Evolutionary conservation across 2,797 vertebrate genomes (phyloP).

Genomic region (Nannoperca australis): DNA sequence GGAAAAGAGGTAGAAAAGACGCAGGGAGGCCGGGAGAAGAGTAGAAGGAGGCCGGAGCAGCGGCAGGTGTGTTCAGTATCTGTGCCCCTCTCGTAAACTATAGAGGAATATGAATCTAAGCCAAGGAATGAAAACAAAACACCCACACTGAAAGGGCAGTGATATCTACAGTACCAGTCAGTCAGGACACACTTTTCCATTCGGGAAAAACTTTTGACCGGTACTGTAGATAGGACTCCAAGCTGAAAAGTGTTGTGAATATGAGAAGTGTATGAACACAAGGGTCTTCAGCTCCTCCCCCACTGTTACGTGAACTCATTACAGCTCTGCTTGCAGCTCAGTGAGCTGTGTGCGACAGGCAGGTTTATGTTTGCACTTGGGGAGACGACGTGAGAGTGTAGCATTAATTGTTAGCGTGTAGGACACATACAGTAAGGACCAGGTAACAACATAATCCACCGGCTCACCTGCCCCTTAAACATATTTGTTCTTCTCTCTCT

Average conservation of each 20-base stretch:
- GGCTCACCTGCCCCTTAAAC: conserved; percentile 70
- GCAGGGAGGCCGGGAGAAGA: background rate
- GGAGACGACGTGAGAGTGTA: conserved; percentile 15
- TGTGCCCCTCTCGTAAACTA: conserved; percentile 11
- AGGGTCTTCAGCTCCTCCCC: conserved; percentile 14
- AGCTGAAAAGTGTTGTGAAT: conserved; percentile 21
- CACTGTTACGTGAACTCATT: conserved; percentile 18
- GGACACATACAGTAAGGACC: conserved; percentile 4
- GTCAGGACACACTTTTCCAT: no score
- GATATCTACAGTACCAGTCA: no score
- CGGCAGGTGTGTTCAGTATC: conserved; percentile 31
- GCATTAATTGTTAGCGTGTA: conserved; percentile 9
- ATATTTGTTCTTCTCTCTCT: conserved; percentile 27
- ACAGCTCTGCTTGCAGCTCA: conserved; percentile 40
- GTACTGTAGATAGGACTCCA: conserved; percentile 26
- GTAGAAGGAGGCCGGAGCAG: background rate
- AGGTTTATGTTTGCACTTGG: conserved; percentile 49
- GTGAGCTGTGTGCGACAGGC: conserved; percentile 27
- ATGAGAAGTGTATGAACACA: conserved; percentile 27
- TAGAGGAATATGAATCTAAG: conserved; percentile 45
- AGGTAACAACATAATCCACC: conserved; percentile 56
- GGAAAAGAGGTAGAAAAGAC: background rate
- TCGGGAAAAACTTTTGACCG: no score
- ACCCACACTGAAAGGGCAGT: background rate
- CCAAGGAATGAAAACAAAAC: conserved; percentile 49